Conservation (phyloP, 2,888 invertebrate species). For the Branchellion lobata region DNA sequence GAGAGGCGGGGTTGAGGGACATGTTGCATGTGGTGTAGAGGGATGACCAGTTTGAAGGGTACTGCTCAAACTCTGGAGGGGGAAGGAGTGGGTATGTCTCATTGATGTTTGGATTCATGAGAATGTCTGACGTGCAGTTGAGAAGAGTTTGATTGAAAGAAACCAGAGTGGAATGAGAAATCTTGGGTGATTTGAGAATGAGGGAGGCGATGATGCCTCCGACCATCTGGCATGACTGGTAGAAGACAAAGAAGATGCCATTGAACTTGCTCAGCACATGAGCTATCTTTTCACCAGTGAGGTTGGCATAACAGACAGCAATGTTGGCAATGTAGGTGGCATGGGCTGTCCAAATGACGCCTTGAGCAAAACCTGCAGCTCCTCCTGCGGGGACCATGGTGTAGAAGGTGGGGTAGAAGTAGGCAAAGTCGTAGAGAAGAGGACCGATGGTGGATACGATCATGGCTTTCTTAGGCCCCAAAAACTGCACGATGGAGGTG, state of each 20-base stretch:
- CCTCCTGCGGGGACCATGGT: constrained; percentile 56
- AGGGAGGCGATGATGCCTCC: constrained; percentile 52
- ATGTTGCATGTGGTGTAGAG: constrained; percentile 1
- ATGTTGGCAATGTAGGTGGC: constrained; percentile 59
- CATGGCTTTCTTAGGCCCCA: constrained; percentile 55
- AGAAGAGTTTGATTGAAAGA: constrained; percentile 22
- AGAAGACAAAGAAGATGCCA: constrained; percentile 58
- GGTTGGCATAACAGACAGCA: constrained; percentile 54
- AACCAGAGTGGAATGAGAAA: neutral
- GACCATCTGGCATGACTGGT: constrained; percentile 56
- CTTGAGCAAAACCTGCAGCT: constrained; percentile 56
- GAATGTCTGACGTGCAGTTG: constrained; percentile 17
- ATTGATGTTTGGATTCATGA: neutral
- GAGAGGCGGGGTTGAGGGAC: neutral
- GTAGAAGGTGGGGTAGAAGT: constrained; percentile 56
- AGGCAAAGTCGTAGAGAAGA: constrained; percentile 55
- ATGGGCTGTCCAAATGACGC: constrained; percentile 58
- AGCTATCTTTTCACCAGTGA: constrained; percentile 53
- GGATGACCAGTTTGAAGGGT: constrained; percentile 6
- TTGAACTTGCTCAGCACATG: constrained; percentile 57
- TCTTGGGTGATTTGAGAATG: constrained; percentile 41
- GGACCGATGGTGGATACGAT: constrained; percentile 53
- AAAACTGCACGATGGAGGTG: constrained; percentile 56
- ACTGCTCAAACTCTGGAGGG: neutral
- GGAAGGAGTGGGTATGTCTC: neutral